Conservation (phyloP, 2,888 invertebrate species). For the Ochropleura plecta region DNA sequence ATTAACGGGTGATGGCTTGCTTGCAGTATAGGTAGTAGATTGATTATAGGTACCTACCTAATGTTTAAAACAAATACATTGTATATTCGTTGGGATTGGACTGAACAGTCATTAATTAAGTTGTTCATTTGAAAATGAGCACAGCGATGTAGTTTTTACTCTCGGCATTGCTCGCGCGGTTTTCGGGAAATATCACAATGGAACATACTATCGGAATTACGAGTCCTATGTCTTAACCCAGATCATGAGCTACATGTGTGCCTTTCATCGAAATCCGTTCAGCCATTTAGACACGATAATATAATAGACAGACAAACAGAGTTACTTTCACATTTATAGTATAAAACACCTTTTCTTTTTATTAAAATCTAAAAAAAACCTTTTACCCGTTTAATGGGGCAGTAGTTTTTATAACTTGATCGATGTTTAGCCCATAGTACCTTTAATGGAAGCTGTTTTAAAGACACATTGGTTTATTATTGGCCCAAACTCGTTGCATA, state of each 20-base stretch:
- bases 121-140: not conserved
- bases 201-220: not conserved
- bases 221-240: not conserved
- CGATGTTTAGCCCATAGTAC: not conserved
- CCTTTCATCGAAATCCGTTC: not conserved
- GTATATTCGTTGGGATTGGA: not conserved
- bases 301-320: not conserved
- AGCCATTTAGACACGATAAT: not conserved
- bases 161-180: not conserved
- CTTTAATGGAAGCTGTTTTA: not conserved
- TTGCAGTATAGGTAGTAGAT: not conserved
- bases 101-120: not conserved
- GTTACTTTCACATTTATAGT: not conserved
- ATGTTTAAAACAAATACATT: constrained; percentile 2
- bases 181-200: not conserved
- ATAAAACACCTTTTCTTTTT: not conserved
- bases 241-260: not conserved
- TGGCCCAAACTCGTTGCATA: not conserved
- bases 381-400: not conserved
- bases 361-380: not conserved
- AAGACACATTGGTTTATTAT: constrained; percentile 1
- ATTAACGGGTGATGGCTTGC: not conserved
- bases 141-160: not conserved
- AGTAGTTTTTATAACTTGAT: not conserved
- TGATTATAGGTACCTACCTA: not conserved